Base-by-base conservation (phyloP, 2,113 vertebrate species). In the Bombycilla garrulus region DNA sequence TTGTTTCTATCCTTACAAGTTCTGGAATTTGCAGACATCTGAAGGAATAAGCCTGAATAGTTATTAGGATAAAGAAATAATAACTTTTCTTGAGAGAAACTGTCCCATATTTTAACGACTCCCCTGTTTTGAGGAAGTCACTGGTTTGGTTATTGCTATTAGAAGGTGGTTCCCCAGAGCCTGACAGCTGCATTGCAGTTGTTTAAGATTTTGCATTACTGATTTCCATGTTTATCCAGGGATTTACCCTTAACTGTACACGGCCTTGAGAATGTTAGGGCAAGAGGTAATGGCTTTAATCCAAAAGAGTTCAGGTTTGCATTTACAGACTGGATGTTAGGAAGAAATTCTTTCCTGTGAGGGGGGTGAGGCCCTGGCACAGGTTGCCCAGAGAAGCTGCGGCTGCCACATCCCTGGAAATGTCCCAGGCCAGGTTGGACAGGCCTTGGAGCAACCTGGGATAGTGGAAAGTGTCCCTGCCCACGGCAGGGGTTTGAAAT, bases 101-200 rank as follows among this genome's bases (percentile, higher is more conserved):
- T 3, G 0, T 24, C 8, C 2, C 5, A 4, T n/a, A 8, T 56
- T 72, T 76, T 78, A 65, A 50, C 0, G 0, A 50, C 21, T 22
- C 17, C 14, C 0, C 0, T 35, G 9, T 60, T 85, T 48, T 69
- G n/a, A 53, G 25, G 45, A 61, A 72, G n/a, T 22, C 9, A 22
- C 11, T 64, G 61, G 17, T 51, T 88, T 1, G 4, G 8, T 82
- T 88, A 53, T 66, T 82, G 2, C 13, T 40, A 0, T 48, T 29
- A 50, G 42, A 23, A 58, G 11, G 4, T 29, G n/a, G 8, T 26
- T 82, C 25, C 20, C 21, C 50, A 21, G 6, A 12, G 44, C 57
- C 19, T 7, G 10, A 17, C 28, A 58, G 61, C 74, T 66, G 25
- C 76, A 33, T 9, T 73, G 45, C 77, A 56, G n/a, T 44, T 47